These are phyloP conservation scores for Mongoloraphidia duomilia DNA, from an alignment of 2,888 invertebrate species.

Conservation along the genomic window DNA sequence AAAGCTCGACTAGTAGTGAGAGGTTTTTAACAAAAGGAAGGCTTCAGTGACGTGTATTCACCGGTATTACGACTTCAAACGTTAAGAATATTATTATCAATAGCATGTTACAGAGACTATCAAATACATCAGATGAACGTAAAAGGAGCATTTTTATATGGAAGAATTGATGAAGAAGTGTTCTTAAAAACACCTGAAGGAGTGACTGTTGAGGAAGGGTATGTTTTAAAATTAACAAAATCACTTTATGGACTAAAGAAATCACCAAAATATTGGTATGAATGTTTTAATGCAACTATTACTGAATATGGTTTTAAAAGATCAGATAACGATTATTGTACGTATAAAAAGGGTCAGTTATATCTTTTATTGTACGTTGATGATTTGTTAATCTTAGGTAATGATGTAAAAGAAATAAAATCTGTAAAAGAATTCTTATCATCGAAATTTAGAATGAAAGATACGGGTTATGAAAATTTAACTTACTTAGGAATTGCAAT, in stretches of 20 bases:
- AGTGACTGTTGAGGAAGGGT: conserved; percentile 7
- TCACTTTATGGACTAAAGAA: conserved; percentile 14
- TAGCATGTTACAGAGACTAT: too few relatives aligned
- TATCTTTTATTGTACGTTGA: conserved; percentile 7
- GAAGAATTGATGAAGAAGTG: too few relatives aligned
- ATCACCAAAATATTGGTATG: conserved; percentile 9
- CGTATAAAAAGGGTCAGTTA: neutral
- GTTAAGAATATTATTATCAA: conserved; percentile 10
- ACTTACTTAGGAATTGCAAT: conserved; percentile 8
- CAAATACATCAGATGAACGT: conserved; percentile 15
- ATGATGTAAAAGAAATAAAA: conserved; percentile 1
- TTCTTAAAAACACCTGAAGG: conserved; percentile 12
- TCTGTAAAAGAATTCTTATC: conserved; percentile 1
- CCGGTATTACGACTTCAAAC: conserved; percentile 10
- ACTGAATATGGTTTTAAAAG: conserved; percentile 6
- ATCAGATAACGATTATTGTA: too few relatives aligned
- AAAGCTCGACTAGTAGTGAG: too few relatives aligned
- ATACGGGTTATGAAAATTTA: conserved; percentile 6
- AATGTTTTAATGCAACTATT: conserved; percentile 6
- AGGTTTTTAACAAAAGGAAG: too few relatives aligned
- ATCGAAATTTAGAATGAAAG: conserved; percentile 8
- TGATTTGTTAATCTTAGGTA: conserved; percentile 6
- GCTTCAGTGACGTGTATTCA: conserved; percentile 8
- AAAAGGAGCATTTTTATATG: conserved; percentile 15
- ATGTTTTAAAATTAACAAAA: conserved; percentile 15